phyloP scores from a whole-genome alignment of 2,113 vertebrate genomes.

The Takifugu flavidus region DNA sequence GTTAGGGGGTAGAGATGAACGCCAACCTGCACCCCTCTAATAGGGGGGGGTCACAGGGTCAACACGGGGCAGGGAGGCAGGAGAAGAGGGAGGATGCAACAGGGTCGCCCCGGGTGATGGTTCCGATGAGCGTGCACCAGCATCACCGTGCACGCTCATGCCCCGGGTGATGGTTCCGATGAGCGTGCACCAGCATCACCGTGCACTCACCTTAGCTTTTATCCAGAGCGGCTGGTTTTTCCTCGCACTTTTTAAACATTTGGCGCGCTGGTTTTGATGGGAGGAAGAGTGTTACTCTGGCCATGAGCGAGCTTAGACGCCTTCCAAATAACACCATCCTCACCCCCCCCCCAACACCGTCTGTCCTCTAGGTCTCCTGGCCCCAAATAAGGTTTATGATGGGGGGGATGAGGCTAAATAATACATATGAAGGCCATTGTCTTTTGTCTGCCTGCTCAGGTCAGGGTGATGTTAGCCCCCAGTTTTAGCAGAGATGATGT shows the following conservation, averaged over 20 bases:
- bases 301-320: conserved; percentile 3
- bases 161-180: neutral
- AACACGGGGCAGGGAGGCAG: neutral
- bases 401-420: conserved; percentile 1
- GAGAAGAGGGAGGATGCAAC: conserved; percentile 16
- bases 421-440: neutral
- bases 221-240: conserved; percentile 11
- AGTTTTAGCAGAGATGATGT: conserved; percentile 50
- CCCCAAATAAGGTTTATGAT: conserved; percentile 49
- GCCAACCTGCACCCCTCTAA: conserved; percentile 2
- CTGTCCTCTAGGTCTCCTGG: conserved; percentile 7
- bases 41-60: neutral
- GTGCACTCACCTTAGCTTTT: conserved; percentile 27
- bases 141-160: conserved; percentile 21
- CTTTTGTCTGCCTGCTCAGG: conserved; percentile 17
- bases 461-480: conserved; percentile 39
- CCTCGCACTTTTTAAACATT: conserved; percentile 9
- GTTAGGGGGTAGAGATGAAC: conserved; percentile 33
- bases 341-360: conserved; percentile 9
- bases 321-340: conserved; percentile 12
- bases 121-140: conserved; percentile 1
- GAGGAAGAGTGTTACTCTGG: neutral
- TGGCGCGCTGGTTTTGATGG: too few relatives aligned
- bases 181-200: conserved; percentile 5
- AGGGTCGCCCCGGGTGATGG: conserved; percentile 13